These are phyloP conservation scores for Halictus quadricinctus DNA, from an alignment of 2,888 invertebrate genomes.

Conservation along the genomic window DNA sequence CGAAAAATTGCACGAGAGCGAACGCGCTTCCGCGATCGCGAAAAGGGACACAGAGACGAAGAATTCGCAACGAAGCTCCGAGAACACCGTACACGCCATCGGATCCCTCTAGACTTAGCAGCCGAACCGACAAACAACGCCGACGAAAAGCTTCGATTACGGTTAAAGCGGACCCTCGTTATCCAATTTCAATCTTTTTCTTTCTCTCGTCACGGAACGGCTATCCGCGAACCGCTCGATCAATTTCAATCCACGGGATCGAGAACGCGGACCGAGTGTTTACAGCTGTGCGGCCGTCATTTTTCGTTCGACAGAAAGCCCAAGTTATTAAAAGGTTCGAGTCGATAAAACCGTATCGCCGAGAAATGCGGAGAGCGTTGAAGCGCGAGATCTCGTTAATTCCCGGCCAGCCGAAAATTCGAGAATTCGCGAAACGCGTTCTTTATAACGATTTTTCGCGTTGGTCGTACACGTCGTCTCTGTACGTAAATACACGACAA, in stretches of 20 bases:
- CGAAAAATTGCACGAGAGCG: slow-evolving; percentile 51
- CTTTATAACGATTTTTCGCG: slow-evolving; percentile 19
- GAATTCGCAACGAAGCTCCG: slow-evolving; percentile 39
- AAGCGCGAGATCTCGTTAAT: slow-evolving; percentile 3
- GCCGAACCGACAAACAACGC: slow-evolving; percentile 29
- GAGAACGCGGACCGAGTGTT: background rate
- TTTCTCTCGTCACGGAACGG: background rate
- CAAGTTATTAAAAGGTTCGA: slow-evolving; percentile 19
- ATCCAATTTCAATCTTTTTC: slow-evolving; percentile 15
- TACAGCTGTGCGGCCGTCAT: background rate
- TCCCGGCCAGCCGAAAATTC: slow-evolving; percentile 23
- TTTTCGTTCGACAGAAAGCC: background rate
- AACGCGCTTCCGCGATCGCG: slow-evolving; percentile 21
- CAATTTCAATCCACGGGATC: background rate
- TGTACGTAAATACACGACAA: background rate
- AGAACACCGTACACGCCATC: background rate
- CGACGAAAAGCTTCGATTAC: slow-evolving; percentile 46
- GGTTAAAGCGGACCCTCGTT: slow-evolving; percentile 40
- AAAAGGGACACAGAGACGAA: slow-evolving; percentile 12
- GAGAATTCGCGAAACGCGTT: slow-evolving; percentile 1
- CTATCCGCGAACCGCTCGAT: background rate
- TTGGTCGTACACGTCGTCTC: background rate
- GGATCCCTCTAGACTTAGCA: background rate
- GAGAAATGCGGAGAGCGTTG: background rate
- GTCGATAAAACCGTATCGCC: slow-evolving; percentile 8